Conservation (phyloP, 23 tunicate genomes). For the Diplosoma virens region DNA sequence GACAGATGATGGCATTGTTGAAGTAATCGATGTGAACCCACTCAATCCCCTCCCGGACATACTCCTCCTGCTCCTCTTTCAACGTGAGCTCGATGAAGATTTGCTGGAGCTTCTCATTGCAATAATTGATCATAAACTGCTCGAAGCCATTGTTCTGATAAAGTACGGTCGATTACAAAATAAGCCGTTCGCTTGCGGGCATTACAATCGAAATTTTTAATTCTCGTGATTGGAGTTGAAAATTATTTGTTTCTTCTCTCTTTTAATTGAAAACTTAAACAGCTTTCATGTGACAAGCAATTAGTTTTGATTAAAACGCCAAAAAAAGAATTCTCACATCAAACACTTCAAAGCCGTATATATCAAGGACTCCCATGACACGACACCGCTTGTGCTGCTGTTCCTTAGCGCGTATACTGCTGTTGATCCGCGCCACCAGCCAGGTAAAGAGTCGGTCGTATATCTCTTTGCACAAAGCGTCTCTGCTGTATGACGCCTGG, state of each 20-base stretch:
- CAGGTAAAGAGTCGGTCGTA: conserved; percentile 86
- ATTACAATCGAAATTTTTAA: no score
- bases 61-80: conserved; percentile 87
- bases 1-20: conserved; percentile 84
- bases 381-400: conserved; percentile 40
- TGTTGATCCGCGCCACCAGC: conserved; percentile 82
- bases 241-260: no score
- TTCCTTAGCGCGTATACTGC: conserved; percentile 60
- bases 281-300: no score
- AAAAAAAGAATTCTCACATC: no score
- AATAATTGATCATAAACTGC: conserved; percentile 94
- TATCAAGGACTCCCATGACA: conserved; percentile 94
- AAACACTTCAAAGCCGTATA: conserved; percentile 89
- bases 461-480: conserved; percentile 88
- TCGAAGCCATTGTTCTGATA: conserved; percentile 86
- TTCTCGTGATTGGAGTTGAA: no score
- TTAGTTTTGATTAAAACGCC: no score
- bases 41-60: conserved; percentile 83
- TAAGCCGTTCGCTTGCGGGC: no score
- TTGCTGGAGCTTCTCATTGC: conserved; percentile 94
- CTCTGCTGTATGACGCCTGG: conserved; percentile 89
- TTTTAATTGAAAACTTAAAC: no score
- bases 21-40: conserved; percentile 93
- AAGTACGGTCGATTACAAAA: no score
- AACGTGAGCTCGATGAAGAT: conserved; percentile 82